A percentile compares a stretch with the other conserved stretches of the same genome.
phyloP scores from a whole-genome alignment of 2,888 invertebrate species.

The Ctenicera cuprea region DNA sequence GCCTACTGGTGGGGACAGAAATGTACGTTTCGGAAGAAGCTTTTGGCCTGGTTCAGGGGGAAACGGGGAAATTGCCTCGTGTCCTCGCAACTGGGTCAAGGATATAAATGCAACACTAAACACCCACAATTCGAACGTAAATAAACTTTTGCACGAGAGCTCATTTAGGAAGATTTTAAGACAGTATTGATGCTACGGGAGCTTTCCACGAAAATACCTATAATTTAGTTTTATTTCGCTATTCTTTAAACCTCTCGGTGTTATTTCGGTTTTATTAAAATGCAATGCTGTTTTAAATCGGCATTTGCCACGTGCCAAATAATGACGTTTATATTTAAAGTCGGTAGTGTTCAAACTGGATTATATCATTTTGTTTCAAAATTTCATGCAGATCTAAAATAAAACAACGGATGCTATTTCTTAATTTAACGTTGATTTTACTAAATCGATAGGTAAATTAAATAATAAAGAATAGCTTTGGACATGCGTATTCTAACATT shows the following conservation, averaged over 20 bases:
- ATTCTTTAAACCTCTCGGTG: slow-evolving; percentile 3
- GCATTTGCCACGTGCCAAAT: slow-evolving; percentile 15
- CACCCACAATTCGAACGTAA: slow-evolving; percentile 27
- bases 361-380: not conserved
- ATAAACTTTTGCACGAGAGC: not conserved
- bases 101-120: slow-evolving; percentile 19
- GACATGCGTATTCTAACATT: too few relatives aligned
- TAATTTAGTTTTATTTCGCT: not conserved
- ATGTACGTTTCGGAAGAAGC: slow-evolving; percentile 21
- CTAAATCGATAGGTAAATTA: too few relatives aligned
- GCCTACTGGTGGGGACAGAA: slow-evolving; percentile 4
- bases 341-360: not conserved
- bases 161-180: not conserved
- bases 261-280: slow-evolving; percentile 22
- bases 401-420: not conserved
- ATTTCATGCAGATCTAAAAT: not conserved
- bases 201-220: not conserved
- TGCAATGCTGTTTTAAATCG: slow-evolving; percentile 13
- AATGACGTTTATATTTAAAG: slow-evolving; percentile 12
- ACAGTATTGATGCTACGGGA: too few relatives aligned
- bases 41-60: slow-evolving; percentile 25
- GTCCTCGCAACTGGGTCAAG: slow-evolving; percentile 35
- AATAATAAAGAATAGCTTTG: too few relatives aligned
- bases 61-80: slow-evolving; percentile 27
- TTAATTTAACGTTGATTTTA: too few relatives aligned